These are phyloP conservation scores for Anomalospiza imberbis DNA, from an alignment of 2,797 vertebrate genomes.

Conservation along the genomic window DNA sequence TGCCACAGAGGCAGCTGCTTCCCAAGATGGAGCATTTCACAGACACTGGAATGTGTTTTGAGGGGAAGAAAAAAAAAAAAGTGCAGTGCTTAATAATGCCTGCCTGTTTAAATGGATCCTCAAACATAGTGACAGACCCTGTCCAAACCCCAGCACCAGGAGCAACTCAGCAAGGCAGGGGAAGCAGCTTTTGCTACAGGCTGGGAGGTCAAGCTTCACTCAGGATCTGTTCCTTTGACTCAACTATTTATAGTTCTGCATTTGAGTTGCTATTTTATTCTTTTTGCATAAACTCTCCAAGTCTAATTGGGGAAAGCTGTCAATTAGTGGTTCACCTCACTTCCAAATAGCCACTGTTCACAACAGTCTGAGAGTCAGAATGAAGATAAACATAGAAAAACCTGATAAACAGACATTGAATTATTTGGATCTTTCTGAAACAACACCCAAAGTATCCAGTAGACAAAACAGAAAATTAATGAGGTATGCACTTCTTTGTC, in stretches of 20 bases:
- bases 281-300: background rate
- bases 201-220: background rate
- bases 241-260: background rate
- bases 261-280: background rate
- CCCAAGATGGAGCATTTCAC: background rate
- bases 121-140: background rate
- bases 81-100: background rate
- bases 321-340: background rate
- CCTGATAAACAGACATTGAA: background rate
- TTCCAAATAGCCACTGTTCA: background rate
- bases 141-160: background rate
- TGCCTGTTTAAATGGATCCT: background rate
- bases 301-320: background rate
- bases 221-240: background rate
- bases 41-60: background rate
- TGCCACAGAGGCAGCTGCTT: background rate
- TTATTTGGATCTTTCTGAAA: background rate
- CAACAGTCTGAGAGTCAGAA: background rate
- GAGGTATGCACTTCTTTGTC: background rate
- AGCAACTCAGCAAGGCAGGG: background rate
- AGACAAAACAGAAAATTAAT: background rate
- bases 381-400: background rate
- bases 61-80: background rate
- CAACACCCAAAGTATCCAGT: background rate
- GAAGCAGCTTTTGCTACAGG: background rate